Percentiles rank a stretch among this genome's conserved stretches.
Conservation (phyloP, 2,797 vertebrate genomes). For the Chelmon rostratus region DNA sequence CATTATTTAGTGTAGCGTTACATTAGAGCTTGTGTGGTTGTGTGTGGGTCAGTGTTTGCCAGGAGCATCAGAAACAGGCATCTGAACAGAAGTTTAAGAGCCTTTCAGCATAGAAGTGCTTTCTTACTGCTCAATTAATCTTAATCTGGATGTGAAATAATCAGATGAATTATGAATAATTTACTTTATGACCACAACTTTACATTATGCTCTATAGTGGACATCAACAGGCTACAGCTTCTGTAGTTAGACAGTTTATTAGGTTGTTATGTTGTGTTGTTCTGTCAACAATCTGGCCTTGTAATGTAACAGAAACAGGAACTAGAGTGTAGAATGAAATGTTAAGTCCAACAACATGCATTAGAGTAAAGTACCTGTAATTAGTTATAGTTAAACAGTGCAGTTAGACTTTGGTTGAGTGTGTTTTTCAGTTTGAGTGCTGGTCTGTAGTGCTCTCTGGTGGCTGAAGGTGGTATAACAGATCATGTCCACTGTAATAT, state of each 20-base stretch:
- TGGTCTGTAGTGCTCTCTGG: conserved; percentile 45
- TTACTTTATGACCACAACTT: not conserved
- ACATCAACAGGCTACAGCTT: not conserved
- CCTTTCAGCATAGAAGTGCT: too few species aligned
- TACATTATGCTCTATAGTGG: not conserved
- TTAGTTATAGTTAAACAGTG: not conserved
- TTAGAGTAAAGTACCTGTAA: not conserved
- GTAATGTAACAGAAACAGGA: not conserved
- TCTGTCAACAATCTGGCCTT: not conserved
- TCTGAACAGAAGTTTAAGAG: not conserved
- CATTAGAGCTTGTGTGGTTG: not conserved
- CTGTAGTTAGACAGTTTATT: not conserved
- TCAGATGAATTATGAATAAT: not conserved
- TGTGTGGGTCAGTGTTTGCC: conserved; percentile 4
- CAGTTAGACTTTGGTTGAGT: not conserved
- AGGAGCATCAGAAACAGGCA: not conserved
- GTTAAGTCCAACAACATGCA: not conserved
- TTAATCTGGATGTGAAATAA: not conserved
- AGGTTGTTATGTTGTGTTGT: not conserved
- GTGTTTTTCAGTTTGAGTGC: not conserved
- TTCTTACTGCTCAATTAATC: not conserved
- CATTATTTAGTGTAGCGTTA: not conserved
- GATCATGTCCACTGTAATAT: not conserved
- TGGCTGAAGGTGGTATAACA: conserved; percentile 46
- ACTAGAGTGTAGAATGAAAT: not conserved